Percentiles rank a stretch among this genome's conserved stretches.
These are phyloP conservation scores for Ecdyonurus torrentis DNA, from an alignment of 2,888 invertebrate species.

Conservation along the genomic window DNA sequence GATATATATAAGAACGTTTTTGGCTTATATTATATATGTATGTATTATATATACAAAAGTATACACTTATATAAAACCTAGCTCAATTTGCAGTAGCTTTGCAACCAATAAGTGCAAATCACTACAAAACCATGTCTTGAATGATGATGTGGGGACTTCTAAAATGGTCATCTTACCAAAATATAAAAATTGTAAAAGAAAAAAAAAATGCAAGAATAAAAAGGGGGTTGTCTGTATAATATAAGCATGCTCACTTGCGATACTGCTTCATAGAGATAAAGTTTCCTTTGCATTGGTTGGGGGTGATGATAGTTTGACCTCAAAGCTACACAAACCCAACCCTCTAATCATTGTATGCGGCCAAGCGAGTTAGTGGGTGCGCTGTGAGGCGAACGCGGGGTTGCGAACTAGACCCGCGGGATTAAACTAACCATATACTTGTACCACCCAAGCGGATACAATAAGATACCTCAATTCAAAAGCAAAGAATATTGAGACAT, in stretches of 20 bases:
- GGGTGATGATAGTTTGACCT: background rate
- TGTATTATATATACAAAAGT: too few relatives aligned
- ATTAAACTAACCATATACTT: too few relatives aligned
- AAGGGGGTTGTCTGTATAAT: background rate
- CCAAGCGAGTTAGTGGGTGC: background rate
- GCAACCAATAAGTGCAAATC: background rate
- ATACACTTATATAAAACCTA: too few relatives aligned
- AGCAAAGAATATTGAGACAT: too few relatives aligned
- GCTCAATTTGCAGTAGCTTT: background rate
- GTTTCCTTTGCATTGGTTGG: background rate
- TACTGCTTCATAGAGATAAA: background rate
- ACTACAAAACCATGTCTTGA: background rate
- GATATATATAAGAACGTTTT: background rate
- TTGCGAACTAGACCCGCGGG: background rate
- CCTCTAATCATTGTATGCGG: background rate
- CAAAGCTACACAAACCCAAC: background rate
- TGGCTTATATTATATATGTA: background rate
- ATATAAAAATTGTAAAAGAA: background rate
- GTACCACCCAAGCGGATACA: too few relatives aligned
- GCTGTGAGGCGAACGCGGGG: background rate
- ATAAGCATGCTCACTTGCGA: background rate
- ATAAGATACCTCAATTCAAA: too few relatives aligned
- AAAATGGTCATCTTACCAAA: background rate
- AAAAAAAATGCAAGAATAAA: background rate
- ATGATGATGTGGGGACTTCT: background rate